Evolutionary conservation across 35 echinoderm and acorn worm genomes (phyloP).

Genomic region (Holothuria glaberrima): DNA sequence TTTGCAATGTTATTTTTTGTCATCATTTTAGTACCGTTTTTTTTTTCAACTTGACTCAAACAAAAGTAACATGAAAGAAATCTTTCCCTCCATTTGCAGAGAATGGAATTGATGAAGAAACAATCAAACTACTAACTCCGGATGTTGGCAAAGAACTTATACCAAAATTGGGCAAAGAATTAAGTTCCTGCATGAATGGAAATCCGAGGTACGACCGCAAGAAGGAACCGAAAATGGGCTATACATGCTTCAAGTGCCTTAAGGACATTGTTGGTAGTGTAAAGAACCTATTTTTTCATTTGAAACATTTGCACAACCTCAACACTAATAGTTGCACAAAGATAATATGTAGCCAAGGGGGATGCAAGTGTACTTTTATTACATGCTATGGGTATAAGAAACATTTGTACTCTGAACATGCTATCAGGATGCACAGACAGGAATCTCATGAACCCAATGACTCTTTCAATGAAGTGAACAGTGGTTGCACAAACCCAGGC

Average conservation of each 20-base stretch:
- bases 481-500: too few species aligned
- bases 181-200: background rate
- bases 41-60: too few species aligned
- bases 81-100: background rate
- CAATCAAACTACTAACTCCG: background rate
- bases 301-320: slow-evolving; percentile 13
- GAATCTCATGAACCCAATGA: background rate
- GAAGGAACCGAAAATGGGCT: background rate
- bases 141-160: background rate
- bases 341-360: slow-evolving; percentile 4
- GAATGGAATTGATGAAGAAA: background rate
- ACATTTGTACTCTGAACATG: slow-evolving; percentile 11
- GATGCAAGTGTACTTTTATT: slow-evolving; percentile 14
- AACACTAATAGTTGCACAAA: background rate
- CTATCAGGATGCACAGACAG: background rate
- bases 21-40: too few species aligned
- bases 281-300: slow-evolving; percentile 1
- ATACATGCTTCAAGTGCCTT: slow-evolving; percentile 17
- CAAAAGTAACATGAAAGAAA: too few species aligned
- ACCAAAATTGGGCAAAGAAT: slow-evolving; percentile 18
- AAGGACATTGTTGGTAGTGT: background rate
- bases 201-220: background rate
- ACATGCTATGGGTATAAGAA: slow-evolving; percentile 20
- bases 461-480: background rate
- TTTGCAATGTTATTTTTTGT: too few species aligned